These are phyloP conservation scores for Pimephales promelas DNA, from an alignment of 2,113 vertebrate genomes.

Conservation along the genomic window DNA sequence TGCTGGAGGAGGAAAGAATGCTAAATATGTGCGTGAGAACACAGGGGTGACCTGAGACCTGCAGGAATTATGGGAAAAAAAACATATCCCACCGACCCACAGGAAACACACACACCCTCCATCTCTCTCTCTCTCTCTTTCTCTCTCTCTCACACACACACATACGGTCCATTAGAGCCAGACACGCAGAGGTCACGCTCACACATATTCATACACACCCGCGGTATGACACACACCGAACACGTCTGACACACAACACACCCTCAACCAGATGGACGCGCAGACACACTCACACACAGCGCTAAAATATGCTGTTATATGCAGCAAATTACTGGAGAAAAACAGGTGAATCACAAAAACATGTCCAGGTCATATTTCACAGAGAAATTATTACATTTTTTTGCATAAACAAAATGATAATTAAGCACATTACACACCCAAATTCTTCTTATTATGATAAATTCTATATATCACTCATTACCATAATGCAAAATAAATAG, in stretches of 20 bases:
- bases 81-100: slow-evolving; percentile 78
- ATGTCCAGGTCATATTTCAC: not conserved
- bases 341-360: not conserved
- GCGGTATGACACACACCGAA: slow-evolving; percentile 11
- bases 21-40: slow-evolving; percentile 82
- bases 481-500: not conserved
- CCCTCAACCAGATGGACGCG: slow-evolving; percentile 12
- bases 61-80: slow-evolving; percentile 80
- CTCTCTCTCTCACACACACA: not conserved
- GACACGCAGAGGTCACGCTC: slow-evolving; percentile 34
- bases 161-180: not conserved
- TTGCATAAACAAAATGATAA: not conserved
- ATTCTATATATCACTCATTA: not conserved
- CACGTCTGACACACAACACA: slow-evolving; percentile 26
- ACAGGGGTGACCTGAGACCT: slow-evolving; percentile 79
- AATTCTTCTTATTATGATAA: not conserved
- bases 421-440: not conserved
- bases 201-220: slow-evolving; percentile 27
- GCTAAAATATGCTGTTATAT: not conserved
- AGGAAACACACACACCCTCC: slow-evolving; percentile 80
- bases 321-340: not conserved
- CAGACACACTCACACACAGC: not conserved
- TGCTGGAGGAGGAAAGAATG: slow-evolving; percentile 80
- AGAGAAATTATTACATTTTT: too few species aligned
- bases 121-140: slow-evolving; percentile 18